These are phyloP conservation scores for Aphelinus certus DNA, from an alignment of 1,140 invertebrate genomes.

Conservation along the genomic window DNA sequence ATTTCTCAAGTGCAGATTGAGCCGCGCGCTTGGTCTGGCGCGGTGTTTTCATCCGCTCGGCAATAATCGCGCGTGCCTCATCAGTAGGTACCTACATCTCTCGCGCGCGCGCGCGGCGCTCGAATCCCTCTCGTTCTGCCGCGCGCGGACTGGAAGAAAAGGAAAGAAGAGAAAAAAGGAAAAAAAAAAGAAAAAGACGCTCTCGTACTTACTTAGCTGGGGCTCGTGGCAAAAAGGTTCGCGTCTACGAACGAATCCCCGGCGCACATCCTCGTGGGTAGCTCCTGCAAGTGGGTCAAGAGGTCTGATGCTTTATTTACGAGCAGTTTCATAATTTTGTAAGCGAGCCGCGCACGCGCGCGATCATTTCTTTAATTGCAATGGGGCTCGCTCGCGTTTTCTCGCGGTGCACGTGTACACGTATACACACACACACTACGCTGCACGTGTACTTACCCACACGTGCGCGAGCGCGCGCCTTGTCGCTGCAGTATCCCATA, in stretches of 20 bases:
- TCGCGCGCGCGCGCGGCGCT: too few species aligned
- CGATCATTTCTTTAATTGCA: slow-evolving; percentile 33
- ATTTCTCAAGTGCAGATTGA: not conserved
- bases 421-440: not conserved
- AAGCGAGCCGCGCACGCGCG: not conserved
- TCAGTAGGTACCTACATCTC: too few species aligned
- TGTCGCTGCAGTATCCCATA: too few species aligned
- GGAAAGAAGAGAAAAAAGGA: too few species aligned
- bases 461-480: too few species aligned
- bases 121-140: not conserved
- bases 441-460: too few species aligned
- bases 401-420: not conserved
- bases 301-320: slow-evolving; percentile 32
- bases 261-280: too few species aligned
- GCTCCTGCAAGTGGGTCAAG: slow-evolving; percentile 15
- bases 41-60: too few species aligned
- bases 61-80: not conserved
- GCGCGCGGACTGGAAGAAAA: not conserved
- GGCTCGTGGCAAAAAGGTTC: too few species aligned
- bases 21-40: not conserved
- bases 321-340: slow-evolving; percentile 27
- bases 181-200: not conserved
- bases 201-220: not conserved
- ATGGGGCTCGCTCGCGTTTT: not conserved
- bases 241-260: too few species aligned